A percentile compares a stretch with the other conserved stretches of the same genome.
Evolutionary conservation across 2,113 vertebrate species (phyloP).

Genomic region (Megatriorchis doriae): DNA sequence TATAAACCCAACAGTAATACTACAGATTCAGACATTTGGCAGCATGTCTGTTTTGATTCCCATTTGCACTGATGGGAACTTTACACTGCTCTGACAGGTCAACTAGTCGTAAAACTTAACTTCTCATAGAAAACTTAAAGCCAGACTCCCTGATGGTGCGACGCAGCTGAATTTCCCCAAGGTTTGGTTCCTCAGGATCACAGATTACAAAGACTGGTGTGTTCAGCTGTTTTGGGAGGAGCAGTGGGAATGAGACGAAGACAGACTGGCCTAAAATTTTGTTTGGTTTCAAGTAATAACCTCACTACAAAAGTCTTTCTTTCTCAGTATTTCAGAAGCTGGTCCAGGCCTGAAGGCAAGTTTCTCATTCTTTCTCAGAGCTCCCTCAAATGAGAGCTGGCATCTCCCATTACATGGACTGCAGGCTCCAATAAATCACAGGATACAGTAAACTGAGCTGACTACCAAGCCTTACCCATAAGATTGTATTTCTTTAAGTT

Average conservation of each 20-base stretch:
- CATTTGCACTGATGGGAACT: not conserved
- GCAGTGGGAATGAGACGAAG: not conserved
- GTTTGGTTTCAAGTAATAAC: not conserved
- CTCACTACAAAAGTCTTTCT: not conserved
- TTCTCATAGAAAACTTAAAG: not conserved
- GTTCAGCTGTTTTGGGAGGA: not conserved
- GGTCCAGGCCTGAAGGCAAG: not conserved
- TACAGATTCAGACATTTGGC: not conserved
- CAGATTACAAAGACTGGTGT: not conserved
- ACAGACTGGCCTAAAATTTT: not conserved
- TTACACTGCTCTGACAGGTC: not conserved
- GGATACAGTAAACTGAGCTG: constrained; percentile 23
- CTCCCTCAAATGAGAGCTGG: constrained; percentile 6
- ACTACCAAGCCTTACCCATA: not conserved
- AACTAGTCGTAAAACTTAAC: not conserved
- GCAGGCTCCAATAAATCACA: constrained; percentile 29
- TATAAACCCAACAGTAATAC: not conserved
- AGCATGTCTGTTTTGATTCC: not conserved
- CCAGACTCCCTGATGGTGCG: not conserved
- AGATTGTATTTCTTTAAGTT: not conserved
- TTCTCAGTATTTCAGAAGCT: not conserved
- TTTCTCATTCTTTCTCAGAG: not conserved
- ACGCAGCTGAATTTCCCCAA: not conserved
- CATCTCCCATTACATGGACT: constrained; percentile 15
- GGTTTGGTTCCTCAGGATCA: not conserved